Evolutionary conservation across 2,113 vertebrate species (phyloP).

Genomic region (Tetraodon nigroviridis): DNA sequence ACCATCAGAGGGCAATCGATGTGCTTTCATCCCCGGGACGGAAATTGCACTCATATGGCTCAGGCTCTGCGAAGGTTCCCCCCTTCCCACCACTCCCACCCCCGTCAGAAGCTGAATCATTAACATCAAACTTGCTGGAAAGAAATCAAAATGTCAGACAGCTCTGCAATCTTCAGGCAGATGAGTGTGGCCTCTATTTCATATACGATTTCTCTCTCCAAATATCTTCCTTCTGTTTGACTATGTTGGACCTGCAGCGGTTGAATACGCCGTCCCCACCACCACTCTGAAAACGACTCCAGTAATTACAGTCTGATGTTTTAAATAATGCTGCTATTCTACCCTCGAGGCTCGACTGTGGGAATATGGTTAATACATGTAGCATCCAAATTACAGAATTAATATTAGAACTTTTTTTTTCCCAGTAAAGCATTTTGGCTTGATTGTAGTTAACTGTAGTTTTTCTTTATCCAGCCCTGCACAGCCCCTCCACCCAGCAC

Average conservation of each 20-base stretch:
- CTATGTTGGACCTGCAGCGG: too few species aligned
- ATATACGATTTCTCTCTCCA: constrained; percentile 46
- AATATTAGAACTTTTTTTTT: too few species aligned
- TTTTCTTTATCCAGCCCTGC: too few species aligned
- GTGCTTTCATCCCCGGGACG: constrained; percentile 73
- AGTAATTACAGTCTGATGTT: neutral
- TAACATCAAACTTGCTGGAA: constrained; percentile 72
- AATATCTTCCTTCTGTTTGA: too few species aligned
- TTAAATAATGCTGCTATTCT: too few species aligned
- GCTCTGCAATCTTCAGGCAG: constrained; percentile 51
- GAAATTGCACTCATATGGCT: constrained; percentile 75
- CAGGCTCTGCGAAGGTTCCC: constrained; percentile 63
- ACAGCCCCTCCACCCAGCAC: too few species aligned
- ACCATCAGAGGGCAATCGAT: constrained; percentile 76
- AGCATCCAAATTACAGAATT: too few species aligned
- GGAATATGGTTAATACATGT: too few species aligned
- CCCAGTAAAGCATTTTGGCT: too few species aligned
- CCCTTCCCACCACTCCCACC: neutral
- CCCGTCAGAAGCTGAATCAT: constrained; percentile 70
- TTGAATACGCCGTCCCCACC: too few species aligned
- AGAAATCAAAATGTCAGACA: constrained; percentile 74
- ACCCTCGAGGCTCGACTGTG: too few species aligned
- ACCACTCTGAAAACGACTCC: neutral
- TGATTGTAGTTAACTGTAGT: too few species aligned
- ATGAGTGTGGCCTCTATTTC: constrained; percentile 56